Base-by-base conservation (phyloP, 2,888 invertebrate genomes). In the Atethmia centrago region DNA sequence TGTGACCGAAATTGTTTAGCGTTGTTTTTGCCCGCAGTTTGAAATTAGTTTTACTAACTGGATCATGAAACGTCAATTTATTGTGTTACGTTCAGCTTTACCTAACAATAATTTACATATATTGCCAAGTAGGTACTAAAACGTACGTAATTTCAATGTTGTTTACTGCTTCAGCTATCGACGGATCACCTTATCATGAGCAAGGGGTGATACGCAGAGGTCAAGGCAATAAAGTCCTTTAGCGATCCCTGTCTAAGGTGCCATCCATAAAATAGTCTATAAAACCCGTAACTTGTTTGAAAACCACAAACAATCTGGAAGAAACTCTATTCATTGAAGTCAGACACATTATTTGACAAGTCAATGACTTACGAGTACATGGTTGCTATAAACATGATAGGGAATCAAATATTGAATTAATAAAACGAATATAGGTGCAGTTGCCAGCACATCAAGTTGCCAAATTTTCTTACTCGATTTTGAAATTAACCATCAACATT, bases 41-140 rank as follows among this genome's bases (percentile, higher is more conserved):
- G 36, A 64, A 80, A 74, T 80, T 76, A 59, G 72, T 80, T 61
- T 80, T 73, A 9, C 31, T 63, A 80, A 78, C 47, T 59, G 51
- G 45, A 31, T 49, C 45, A 42, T 79, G 51, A n/a, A 19, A 62
- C 51, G 12, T 51, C 31, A 16, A 82, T 63, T 74, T 53, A 55
- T 25, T 49, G 55, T 19, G 58, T 4, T 25, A 9, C n/a, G 19
- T 40, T 40, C 36, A 5, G 45, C 2, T 67, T 69, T 42, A 71
- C 9, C 40, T 42, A 31, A 40, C 61, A 73, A 66, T 19, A 68
- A 3, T 21, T 47, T 25, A 56, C 21, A 14, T 61, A 25, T 16
- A 14, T 61, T 72, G n/a, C 14, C 21, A 3, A 16, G 45, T n/a
- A n/a, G n/a, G n/a, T 45, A 12, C 51, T 53, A 42, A 61, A 53